Percentiles rank a stretch among this genome's conserved stretches.
Evolutionary conservation across 1,140 invertebrate genomes (phyloP).

Genomic region (Acyrthosiphon pisum): DNA sequence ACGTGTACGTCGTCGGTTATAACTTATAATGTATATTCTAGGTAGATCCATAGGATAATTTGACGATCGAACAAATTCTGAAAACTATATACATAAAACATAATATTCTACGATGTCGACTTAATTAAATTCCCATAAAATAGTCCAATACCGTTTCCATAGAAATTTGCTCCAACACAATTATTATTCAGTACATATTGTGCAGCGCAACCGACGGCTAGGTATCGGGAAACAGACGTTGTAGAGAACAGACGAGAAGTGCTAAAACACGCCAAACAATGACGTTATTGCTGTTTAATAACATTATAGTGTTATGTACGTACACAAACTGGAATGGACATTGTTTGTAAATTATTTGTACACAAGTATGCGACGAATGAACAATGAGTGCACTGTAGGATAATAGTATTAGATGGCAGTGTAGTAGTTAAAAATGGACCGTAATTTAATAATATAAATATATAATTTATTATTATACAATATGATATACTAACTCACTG

Average conservation of each 20-base stretch:
- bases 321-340: background rate
- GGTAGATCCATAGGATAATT: background rate
- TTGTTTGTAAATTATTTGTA: background rate
- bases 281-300: background rate
- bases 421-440: background rate
- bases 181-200: background rate
- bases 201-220: background rate
- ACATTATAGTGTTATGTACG: background rate
- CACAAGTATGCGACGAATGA: background rate
- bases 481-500: background rate
- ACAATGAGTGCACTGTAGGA: background rate
- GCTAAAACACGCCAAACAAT: background rate
- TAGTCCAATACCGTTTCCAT: background rate
- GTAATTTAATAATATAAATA: background rate
- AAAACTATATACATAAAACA: background rate
- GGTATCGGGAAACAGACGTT: background rate
- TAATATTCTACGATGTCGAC: background rate
- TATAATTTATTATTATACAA: background rate
- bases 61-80: background rate
- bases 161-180: background rate
- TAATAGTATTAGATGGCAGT: background rate
- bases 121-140: constrained; percentile 7
- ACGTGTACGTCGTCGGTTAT: too few species aligned
- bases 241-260: too few species aligned
- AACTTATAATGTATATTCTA: background rate